Base-by-base conservation (phyloP, 2,888 invertebrate species). In the Arrhopalites spinosus region DNA sequence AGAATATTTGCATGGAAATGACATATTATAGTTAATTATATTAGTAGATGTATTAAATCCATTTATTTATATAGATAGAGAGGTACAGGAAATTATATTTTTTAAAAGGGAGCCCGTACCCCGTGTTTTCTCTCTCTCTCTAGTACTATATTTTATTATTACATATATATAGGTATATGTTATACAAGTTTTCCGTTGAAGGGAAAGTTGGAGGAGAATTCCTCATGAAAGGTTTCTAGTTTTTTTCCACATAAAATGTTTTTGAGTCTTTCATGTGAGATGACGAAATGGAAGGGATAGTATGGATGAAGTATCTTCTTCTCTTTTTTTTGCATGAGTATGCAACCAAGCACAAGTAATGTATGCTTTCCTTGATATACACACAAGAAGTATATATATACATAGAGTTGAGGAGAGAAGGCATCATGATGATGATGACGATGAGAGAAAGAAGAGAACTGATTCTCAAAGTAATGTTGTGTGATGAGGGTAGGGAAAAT, bases 271-370 rank as follows among this genome's bases (percentile, higher is more conserved):
- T 23, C 20, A 13, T 68, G 27, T 25, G 27, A 68, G 67, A 47
- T 68, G 67, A 47, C 25, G 36, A 36, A 36, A 36, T 36, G 36
- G 36, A 36, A 36, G 11, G 36, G 30, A 23, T 29, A 66, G 36
- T 45, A 45, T 36, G 45, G 67, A 47, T 68, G 67, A 68, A 43
- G 47, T 25, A 68, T 68, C 20, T 68, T 25, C 67, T 47, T 23
- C 20, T 45, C n/a, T n/a, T n/a, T n/a, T 47, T 47, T 68, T 68
- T 68, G 30, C 27, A 25, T 68, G 67, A 68, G 23, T 47, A 68
- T 47, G n/a, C 67, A 68, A 45, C 47, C 67, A 68, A 47, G 23
- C 67, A 68, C 25, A 25, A 68, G 67, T 25, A 68, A 68, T 68
- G 17, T 25, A 13, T 45, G 15, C 47, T 47, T 66, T 20, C 66